Conservation (phyloP, 2,888 invertebrate genomes). For the Brenthis ino region DNA sequence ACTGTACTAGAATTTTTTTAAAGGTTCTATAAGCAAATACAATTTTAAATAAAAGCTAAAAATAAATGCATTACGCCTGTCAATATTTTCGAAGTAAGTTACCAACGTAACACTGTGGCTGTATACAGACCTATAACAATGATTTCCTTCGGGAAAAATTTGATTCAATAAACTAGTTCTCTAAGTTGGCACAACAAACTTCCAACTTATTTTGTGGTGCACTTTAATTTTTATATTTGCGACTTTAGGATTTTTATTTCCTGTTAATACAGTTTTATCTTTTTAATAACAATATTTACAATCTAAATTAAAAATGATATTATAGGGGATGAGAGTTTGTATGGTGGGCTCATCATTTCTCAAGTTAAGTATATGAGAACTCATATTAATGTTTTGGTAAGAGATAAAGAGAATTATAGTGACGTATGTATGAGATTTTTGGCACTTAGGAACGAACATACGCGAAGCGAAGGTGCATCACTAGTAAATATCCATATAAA, state of each 20-base stretch:
- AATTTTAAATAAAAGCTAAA: not conserved
- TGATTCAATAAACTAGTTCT: slow-evolving; percentile 35
- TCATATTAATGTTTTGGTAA: too few species aligned
- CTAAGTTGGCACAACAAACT: slow-evolving; percentile 30
- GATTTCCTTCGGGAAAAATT: slow-evolving; percentile 37
- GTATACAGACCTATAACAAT: slow-evolving; percentile 23
- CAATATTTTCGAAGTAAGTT: slow-evolving; percentile 24
- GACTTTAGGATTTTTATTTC: slow-evolving; percentile 1
- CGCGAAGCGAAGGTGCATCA: too few species aligned
- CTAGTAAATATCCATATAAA: too few species aligned
- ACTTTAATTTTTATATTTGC: slow-evolving; percentile 15
- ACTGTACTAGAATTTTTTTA: too few species aligned
- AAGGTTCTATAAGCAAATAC: not conserved
- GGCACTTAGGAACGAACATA: too few species aligned
- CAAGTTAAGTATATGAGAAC: too few species aligned
- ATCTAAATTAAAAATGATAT: too few species aligned
- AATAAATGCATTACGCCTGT: slow-evolving; percentile 13
- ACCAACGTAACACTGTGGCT: slow-evolving; percentile 10
- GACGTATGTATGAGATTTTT: too few species aligned
- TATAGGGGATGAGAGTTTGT: too few species aligned
- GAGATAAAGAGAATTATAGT: too few species aligned
- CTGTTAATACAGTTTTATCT: not conserved
- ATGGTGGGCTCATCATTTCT: too few species aligned
- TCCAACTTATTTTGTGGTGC: slow-evolving; percentile 25
- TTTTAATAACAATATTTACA: not conserved